A percentile compares a stretch with the other conserved stretches of the same genome.
Conservation (phyloP, 2,113 vertebrate genomes). For the Ciconia boyciana region DNA sequence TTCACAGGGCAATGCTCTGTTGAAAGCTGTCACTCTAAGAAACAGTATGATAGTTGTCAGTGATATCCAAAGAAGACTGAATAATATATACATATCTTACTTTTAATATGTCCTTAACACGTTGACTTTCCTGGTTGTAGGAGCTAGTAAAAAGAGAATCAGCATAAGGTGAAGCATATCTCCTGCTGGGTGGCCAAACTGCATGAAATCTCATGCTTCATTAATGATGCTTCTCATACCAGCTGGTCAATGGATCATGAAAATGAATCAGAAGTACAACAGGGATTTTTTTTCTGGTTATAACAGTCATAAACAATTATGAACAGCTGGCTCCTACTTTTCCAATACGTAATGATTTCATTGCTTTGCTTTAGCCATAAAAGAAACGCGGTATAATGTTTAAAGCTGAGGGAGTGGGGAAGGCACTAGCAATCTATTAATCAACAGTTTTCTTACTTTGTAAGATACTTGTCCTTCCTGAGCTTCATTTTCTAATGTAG, state of each 20-base stretch:
- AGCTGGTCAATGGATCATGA: conserved; percentile 73
- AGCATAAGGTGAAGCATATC: conserved; percentile 50
- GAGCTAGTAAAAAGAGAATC: conserved; percentile 30
- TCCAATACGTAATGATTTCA: not conserved
- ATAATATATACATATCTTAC: conserved; percentile 47
- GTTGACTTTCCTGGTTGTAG: conserved; percentile 26
- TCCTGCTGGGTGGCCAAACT: conserved; percentile 62
- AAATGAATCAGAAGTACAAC: conserved; percentile 68
- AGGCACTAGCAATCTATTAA: not conserved
- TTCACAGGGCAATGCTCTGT: conserved; percentile 69
- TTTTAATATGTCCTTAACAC: conserved; percentile 51
- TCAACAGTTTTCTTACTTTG: not conserved
- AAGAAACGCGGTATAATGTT: not conserved
- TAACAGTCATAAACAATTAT: conserved; percentile 62
- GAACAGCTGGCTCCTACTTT: conserved; percentile 37
- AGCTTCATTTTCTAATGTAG: not conserved
- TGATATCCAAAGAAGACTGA: conserved; percentile 53
- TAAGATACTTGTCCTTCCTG: not conserved
- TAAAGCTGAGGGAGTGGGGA: not conserved
- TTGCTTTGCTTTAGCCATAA: conserved; percentile 8
- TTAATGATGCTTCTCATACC: conserved; percentile 70
- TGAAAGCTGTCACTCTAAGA: conserved; percentile 60
- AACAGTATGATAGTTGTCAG: conserved; percentile 49
- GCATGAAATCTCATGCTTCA: conserved; percentile 67
- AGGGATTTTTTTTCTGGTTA: not conserved